A percentile compares a stretch with the other conserved stretches of the same genome.
These are phyloP conservation scores for Micoletzkya japonica DNA, from an alignment of 2,888 invertebrate genomes.

Conservation along the genomic window DNA sequence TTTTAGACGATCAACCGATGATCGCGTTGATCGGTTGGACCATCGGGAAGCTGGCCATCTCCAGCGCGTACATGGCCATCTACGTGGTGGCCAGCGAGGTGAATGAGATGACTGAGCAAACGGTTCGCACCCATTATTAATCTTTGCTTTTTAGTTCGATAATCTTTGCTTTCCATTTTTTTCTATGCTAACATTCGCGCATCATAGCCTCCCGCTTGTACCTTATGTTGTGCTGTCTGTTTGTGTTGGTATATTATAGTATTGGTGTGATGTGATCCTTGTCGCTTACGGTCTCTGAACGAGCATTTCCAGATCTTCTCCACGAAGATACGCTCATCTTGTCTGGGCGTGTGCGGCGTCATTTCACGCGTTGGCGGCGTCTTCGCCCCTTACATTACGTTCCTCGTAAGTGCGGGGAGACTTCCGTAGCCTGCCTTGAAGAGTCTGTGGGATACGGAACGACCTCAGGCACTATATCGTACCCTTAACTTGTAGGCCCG, in stretches of 20 bases:
- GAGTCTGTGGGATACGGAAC: neutral
- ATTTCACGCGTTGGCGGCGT: slow-evolving; percentile 18
- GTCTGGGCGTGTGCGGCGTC: slow-evolving; percentile 21
- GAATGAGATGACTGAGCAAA: too few species aligned
- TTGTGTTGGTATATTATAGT: too few species aligned
- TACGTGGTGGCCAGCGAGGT: slow-evolving; percentile 46
- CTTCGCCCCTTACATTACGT: slow-evolving; percentile 17
- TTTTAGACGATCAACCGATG: neutral
- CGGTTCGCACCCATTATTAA: too few species aligned
- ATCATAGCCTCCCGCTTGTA: too few species aligned
- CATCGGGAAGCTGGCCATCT: slow-evolving; percentile 43
- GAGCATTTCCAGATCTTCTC: slow-evolving; percentile 18
- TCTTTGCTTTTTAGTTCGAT: too few species aligned
- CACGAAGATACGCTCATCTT: slow-evolving; percentile 4
- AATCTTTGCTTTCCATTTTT: too few species aligned
- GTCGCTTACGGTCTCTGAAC: too few species aligned
- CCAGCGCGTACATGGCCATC: slow-evolving; percentile 42
- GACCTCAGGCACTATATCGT: neutral
- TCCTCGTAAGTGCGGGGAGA: slow-evolving; percentile 13
- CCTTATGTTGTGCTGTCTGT: too few species aligned
- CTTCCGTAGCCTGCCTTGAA: too few species aligned
- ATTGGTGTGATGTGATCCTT: too few species aligned
- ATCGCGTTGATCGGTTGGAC: slow-evolving; percentile 37
- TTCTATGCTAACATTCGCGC: too few species aligned
- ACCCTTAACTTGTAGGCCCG: slow-evolving; percentile 8